Evolutionary conservation across 2,888 invertebrate genomes (phyloP), one percentile per base, ranked within the genome.

Genomic region (Lacanobia oleracea): DNA sequence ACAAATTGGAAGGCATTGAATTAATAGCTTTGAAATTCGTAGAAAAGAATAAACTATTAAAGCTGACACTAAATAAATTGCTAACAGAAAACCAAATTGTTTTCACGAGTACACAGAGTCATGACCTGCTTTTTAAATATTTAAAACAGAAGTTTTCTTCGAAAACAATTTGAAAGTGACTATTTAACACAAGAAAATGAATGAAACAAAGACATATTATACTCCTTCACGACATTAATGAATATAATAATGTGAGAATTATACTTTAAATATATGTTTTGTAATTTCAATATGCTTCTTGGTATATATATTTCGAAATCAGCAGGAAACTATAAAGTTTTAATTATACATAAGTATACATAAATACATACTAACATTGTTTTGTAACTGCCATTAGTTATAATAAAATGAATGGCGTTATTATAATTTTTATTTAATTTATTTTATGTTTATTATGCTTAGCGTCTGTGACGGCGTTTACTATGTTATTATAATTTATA

Each of bases 281-380:
- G 71, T 78, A 69, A 81, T 76, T 73, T 76, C 21, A 72, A 72
- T 76, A 63, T 67, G 54, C 64, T 66, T 64, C 45, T 81, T 72
- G 73, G 69, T 64, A 74, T 82, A 75, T 77, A 61, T 84, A 76
- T 78, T 82, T 77, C 65, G 70, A 79, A 81, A 85, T 77, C 76
- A 81, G 75, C 81, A 86, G 86, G 86, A 85, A 85, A 83, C 66
- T 51, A 77, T 85, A 75, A 85, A 81, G 33, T 83, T 86, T 86
- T 81, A 85, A n/a, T 86, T 77, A 82, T 69, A 72, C 68, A 62
- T 72, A 77, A 71, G 48, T 73, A 57, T 77, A 79, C 67, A 78
- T 81, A 84, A 74, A 79, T 83, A 76, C 68, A 82, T 86, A 81
- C 54, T 83, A 81, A 86, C 79, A 83, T 76, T 77, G 81, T 81